Base-by-base conservation (phyloP, 2,888 invertebrate species). In the Pandemis heparana region DNA sequence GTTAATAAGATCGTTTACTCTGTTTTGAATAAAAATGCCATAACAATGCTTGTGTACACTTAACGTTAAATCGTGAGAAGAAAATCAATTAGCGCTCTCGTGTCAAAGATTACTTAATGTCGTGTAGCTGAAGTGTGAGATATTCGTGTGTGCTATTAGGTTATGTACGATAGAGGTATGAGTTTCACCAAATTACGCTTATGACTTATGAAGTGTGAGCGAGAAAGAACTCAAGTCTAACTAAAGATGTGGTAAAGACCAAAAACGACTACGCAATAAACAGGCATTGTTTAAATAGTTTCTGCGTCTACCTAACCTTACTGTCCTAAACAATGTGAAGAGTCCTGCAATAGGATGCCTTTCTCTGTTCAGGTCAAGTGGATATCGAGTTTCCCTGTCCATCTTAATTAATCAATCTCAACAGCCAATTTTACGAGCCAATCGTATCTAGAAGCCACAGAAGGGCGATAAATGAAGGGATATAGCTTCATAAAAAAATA, bases 401-500 rank as follows among this genome's bases (percentile, higher is more conserved):
- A 38, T 7, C 60, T 46, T 46, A 43, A 46, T 63, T 23, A 43
- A 46, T 63, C 46, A 23, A 23, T 43, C 18, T n/a, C 23, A n/a
- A 43, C 18, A 46, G 46, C 63, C 46, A 18, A 63, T 63, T 63
- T 63, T 23, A 43, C n/a, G 23, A n/a, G 53, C 18, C 18, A 53
- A 53, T 53, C 9, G 10, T 18, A 5, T 8, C 46, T 46, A 14
- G 63, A 23, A 53, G 16, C 18, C 23, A 14, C 63, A 14, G 12
- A 23, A 63, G 46, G 63, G 63, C 16, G 32, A 63, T 63, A 63
- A 63, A 63, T 23, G 63, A 73, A 68, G 48, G 62, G 14, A 48
- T 68, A 72, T 51, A 73, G 63, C 63, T 16, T 66, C 48, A 69
- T 73, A 73, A 73, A 73, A 56, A 64, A 69, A 73, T 68, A 73